phyloP scores from a whole-genome alignment of 2,113 vertebrate species.

The Chrysemys picta region DNA sequence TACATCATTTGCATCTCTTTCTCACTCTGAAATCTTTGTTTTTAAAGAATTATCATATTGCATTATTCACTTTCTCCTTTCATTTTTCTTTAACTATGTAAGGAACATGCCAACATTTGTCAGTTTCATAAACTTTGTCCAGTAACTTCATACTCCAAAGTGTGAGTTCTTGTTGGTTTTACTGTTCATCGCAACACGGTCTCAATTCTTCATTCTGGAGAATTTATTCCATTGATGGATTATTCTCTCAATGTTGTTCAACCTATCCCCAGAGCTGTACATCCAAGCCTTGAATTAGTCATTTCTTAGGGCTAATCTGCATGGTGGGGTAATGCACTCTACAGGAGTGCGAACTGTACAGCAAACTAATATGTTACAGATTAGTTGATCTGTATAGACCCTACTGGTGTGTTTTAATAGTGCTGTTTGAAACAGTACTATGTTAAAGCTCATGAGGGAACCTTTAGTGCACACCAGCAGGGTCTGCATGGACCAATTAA shows the following conservation, averaged over 20 bases:
- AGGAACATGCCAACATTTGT: not conserved
- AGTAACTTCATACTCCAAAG: not conserved
- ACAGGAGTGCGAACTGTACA: no score
- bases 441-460: no score
- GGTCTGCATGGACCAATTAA: no score
- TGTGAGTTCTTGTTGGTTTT: not conserved
- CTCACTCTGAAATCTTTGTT: no score
- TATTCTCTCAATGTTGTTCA: not conserved
- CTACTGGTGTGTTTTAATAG: no score
- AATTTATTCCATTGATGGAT: conserved; percentile 25
- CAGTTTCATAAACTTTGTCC: not conserved
- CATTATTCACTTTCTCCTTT: not conserved
- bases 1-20: no score
- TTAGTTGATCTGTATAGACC: no score
- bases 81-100: not conserved
- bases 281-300: conserved; percentile 22
- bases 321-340: no score
- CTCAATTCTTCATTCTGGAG: conserved; percentile 11
- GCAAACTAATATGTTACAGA: no score
- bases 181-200: not conserved
- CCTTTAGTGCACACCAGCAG: no score
- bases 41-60: no score
- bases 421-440: no score
- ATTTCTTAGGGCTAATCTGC: not conserved
- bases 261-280: not conserved